A percentile compares a stretch with the other conserved stretches of the same genome.
These are phyloP conservation scores for Ataeniobius toweri DNA, from an alignment of 2,797 vertebrate species.

Conservation along the genomic window DNA sequence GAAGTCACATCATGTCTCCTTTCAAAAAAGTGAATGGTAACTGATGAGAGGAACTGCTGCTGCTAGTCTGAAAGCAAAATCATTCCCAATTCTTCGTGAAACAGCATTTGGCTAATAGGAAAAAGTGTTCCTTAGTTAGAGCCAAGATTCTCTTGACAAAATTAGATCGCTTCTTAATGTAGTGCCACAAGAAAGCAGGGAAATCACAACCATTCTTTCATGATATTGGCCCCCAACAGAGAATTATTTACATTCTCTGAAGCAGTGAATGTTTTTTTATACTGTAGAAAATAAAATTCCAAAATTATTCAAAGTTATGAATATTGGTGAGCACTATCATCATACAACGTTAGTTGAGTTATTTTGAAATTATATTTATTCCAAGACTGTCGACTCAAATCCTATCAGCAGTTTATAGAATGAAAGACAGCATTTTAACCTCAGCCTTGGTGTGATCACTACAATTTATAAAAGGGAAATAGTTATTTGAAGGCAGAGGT, in stretches of 20 bases:
- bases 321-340: background rate
- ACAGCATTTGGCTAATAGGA: background rate
- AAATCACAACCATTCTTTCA: background rate
- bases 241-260: background rate
- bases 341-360: no score
- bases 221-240: background rate
- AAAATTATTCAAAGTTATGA: background rate
- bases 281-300: background rate
- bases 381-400: no score
- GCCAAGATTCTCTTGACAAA: background rate
- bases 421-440: no score
- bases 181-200: background rate
- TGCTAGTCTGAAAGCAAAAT: conserved; percentile 6
- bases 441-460: no score
- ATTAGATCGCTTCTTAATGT: conserved; percentile 2
- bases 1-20: background rate
- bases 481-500: no score
- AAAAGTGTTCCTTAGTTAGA: no score
- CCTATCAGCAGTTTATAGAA: no score
- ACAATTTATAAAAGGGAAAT: no score
- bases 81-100: background rate
- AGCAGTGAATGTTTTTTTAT: background rate
- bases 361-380: no score
- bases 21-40: background rate
- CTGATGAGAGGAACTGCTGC: background rate